phyloP scores from a whole-genome alignment of 2,888 invertebrate genomes.

The Griposia aprilina region DNA sequence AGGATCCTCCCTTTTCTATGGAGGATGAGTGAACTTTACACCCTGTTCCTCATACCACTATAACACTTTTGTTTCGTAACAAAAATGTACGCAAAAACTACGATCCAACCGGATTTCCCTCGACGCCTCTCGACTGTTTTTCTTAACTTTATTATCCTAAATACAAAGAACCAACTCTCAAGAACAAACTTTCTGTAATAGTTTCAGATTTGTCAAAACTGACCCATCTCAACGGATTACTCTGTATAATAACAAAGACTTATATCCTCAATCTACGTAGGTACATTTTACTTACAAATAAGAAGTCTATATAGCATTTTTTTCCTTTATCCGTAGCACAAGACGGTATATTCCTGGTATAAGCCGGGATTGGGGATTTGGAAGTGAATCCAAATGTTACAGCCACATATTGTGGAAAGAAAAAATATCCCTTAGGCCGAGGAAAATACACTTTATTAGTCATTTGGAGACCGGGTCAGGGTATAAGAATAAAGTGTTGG shows the following conservation, averaged over 20 bases:
- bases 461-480: slow-evolving; percentile 34
- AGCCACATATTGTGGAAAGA: slow-evolving; percentile 31
- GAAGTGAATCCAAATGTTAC: slow-evolving; percentile 53
- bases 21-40: too few relatives aligned
- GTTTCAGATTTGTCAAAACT: not conserved
- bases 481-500: slow-evolving; percentile 2
- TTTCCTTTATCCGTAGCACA: slow-evolving; percentile 33
- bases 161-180: not conserved
- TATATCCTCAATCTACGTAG: not conserved
- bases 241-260: not conserved
- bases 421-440: slow-evolving; percentile 35
- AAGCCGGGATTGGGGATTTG: slow-evolving; percentile 41
- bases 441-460: slow-evolving; percentile 51
- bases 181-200: not conserved
- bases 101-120: not conserved
- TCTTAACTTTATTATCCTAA: not conserved
- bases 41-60: too few relatives aligned
- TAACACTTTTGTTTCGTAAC: not conserved
- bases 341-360: slow-evolving; percentile 32
- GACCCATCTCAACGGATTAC: not conserved
- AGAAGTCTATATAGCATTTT: slow-evolving; percentile 32
- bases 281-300: slow-evolving; percentile 2
- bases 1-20: too few relatives aligned
- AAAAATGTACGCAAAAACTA: not conserved
- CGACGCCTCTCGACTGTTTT: not conserved